Conservation (phyloP, 2,888 invertebrate species). For the Aspidiotus rigidus region DNA sequence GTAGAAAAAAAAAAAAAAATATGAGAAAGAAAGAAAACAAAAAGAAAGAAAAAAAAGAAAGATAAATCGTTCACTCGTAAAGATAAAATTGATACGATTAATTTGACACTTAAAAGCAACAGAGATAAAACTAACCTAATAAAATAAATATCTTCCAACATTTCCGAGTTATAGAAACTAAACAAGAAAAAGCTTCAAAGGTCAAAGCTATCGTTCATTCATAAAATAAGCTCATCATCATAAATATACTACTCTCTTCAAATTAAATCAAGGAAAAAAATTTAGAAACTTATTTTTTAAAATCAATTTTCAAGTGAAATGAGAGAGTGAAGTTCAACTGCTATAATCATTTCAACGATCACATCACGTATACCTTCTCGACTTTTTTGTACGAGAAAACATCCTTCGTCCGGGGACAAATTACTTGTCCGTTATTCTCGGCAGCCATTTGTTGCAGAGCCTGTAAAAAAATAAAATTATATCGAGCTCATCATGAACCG, state of each 20-base stretch:
- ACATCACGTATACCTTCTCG: slow-evolving; percentile 97
- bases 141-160: slow-evolving; percentile 7
- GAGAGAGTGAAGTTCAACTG: slow-evolving; percentile 21
- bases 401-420: slow-evolving; percentile 90
- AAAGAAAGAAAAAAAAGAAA: slow-evolving; percentile 11
- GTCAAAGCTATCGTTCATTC: slow-evolving; percentile 9
- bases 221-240: slow-evolving; percentile 20
- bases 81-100: neutral
- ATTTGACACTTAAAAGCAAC: slow-evolving; percentile 27
- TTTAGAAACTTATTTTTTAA: slow-evolving; percentile 5
- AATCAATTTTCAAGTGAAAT: slow-evolving; percentile 10
- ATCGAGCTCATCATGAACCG: too few relatives aligned
- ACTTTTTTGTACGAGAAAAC: slow-evolving; percentile 82
- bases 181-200: neutral
- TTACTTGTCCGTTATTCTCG: slow-evolving; percentile 81
- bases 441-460: slow-evolving; percentile 82
- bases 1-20: neutral
- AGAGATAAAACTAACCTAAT: slow-evolving; percentile 10
- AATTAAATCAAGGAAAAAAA: too few relatives aligned
- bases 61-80: neutral
- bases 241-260: too few relatives aligned
- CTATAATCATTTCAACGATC: slow-evolving; percentile 41
- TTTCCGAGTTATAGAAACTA: neutral
- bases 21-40: neutral
- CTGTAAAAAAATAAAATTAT: slow-evolving; percentile 46